Evolutionary conservation across 2,888 invertebrate species (phyloP).

Genomic region (Alcis repandata): DNA sequence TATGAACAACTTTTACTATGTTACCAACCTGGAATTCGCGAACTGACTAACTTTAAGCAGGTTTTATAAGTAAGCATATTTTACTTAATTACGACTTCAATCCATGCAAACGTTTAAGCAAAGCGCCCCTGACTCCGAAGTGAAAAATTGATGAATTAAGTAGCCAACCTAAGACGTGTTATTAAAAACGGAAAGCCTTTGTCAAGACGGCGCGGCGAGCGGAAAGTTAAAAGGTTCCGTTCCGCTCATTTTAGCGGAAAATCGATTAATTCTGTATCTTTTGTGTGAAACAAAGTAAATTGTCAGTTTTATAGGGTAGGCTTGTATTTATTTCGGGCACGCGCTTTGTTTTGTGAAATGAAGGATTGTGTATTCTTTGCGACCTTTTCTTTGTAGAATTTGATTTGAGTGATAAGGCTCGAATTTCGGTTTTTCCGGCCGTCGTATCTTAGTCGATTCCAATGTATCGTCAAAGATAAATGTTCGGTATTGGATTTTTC

Average conservation of each 20-base stretch:
- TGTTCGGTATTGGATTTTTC: not conserved
- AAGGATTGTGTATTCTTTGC: slow-evolving; percentile 22
- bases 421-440: slow-evolving; percentile 1
- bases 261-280: slow-evolving; percentile 35
- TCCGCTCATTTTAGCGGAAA: slow-evolving; percentile 31
- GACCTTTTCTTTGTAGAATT: slow-evolving; percentile 14
- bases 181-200: slow-evolving; percentile 30
- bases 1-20: too few relatives aligned
- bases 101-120: not conserved
- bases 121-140: not conserved
- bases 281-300: slow-evolving; percentile 35
- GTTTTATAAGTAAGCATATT: too few relatives aligned
- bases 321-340: slow-evolving; percentile 25
- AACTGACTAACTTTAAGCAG: too few relatives aligned
- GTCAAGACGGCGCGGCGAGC: slow-evolving; percentile 18
- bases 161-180: slow-evolving; percentile 20
- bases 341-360: slow-evolving; percentile 25
- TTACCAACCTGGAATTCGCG: too few relatives aligned
- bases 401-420: slow-evolving; percentile 8
- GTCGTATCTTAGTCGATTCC: not conserved
- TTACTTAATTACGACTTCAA: too few relatives aligned
- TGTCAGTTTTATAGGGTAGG: slow-evolving; percentile 27
- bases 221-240: slow-evolving; percentile 28
- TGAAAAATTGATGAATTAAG: slow-evolving; percentile 30
- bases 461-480: not conserved